Percentiles rank a stretch among this genome's conserved stretches.
phyloP scores from a whole-genome alignment of 2,797 vertebrate genomes.

The Calcarius lapponicus region DNA sequence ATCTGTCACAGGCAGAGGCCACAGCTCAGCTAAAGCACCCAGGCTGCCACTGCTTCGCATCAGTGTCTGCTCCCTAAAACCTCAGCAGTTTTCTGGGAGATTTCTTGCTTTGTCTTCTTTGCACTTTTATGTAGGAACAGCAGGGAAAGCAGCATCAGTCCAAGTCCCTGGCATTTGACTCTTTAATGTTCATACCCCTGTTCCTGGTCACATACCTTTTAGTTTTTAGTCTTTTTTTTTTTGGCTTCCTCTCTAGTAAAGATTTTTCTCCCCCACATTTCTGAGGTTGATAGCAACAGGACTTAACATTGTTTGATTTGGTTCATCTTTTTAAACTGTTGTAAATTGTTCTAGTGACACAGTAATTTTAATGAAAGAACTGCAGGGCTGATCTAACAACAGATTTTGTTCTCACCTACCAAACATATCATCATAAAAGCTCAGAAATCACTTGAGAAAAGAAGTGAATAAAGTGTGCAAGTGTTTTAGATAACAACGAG shows the following conservation, averaged over 20 bases:
- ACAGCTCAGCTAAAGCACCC: neutral
- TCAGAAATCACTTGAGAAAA: neutral
- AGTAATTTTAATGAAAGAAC: neutral
- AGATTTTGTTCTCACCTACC: neutral
- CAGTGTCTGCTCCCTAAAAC: neutral
- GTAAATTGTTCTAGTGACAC: neutral
- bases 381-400: neutral
- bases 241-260: neutral
- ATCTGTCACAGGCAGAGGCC: neutral
- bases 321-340: neutral
- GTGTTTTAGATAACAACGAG: neutral
- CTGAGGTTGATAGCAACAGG: neutral
- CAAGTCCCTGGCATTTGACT: neutral
- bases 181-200: neutral
- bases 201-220: neutral
- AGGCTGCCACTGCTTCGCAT: neutral
- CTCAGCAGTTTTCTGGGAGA: neutral
- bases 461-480: neutral
- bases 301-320: neutral
- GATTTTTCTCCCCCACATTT: neutral
- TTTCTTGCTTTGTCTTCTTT: neutral
- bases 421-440: neutral
- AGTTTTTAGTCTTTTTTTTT: neutral
- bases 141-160: neutral
- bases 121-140: neutral